A percentile compares a stretch with the other conserved stretches of the same genome.
Evolutionary conservation across 2,888 invertebrate species (phyloP).

Genomic region (Rhabditoides inermis): DNA sequence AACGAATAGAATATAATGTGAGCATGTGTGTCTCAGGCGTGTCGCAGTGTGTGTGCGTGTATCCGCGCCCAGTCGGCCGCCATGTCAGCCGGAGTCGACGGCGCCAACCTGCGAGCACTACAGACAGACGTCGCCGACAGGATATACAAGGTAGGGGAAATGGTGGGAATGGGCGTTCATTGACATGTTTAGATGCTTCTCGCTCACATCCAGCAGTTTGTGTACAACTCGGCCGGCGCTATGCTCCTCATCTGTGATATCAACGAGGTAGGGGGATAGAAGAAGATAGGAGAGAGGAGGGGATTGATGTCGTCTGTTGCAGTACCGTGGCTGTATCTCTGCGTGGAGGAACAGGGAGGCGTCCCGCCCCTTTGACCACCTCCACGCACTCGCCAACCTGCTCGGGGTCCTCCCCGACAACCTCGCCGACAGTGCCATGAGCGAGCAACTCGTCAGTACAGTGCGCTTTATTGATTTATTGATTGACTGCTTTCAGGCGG

Average conservation of each 20-base stretch:
- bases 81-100: slow-evolving; percentile 61
- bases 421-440: slow-evolving; percentile 84
- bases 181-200: background rate
- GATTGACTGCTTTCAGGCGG: slow-evolving; percentile 8
- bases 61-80: no score
- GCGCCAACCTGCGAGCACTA: slow-evolving; percentile 78
- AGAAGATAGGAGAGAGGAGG: slow-evolving; percentile 57
- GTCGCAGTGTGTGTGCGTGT: no score
- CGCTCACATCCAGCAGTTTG: slow-evolving; percentile 10
- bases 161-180: background rate
- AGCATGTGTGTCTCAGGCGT: no score
- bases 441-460: slow-evolving; percentile 77
- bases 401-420: slow-evolving; percentile 90
- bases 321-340: slow-evolving; percentile 13
- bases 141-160: slow-evolving; percentile 73
- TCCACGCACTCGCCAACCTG: slow-evolving; percentile 89
- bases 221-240: slow-evolving; percentile 63
- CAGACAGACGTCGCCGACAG: slow-evolving; percentile 79
- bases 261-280: slow-evolving; percentile 88
- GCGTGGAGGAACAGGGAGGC: slow-evolving; percentile 13
- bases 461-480: slow-evolving; percentile 86
- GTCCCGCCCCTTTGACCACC: slow-evolving; percentile 22
- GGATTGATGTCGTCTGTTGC: no score
- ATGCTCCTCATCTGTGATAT: slow-evolving; percentile 97
- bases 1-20: no score